A percentile compares a stretch with the other conserved stretches of the same genome.
These are phyloP conservation scores for Hylyphantes graminicola DNA, from an alignment of 1,140 invertebrate genomes.

Conservation along the genomic window DNA sequence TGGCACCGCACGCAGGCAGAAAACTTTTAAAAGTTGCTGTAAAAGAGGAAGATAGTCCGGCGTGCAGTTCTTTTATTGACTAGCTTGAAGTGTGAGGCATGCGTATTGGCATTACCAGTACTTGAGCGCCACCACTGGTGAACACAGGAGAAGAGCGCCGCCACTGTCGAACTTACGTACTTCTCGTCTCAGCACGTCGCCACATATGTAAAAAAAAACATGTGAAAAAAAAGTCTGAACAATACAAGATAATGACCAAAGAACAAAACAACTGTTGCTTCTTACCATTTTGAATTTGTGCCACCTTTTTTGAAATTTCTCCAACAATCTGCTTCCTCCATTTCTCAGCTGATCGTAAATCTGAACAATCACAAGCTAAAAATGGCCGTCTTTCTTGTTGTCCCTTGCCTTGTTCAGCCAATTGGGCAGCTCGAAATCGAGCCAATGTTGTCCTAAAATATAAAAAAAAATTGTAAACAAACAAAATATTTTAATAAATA, in stretches of 20 bases:
- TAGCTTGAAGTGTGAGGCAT: too few relatives aligned
- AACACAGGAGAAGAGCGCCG: too few relatives aligned
- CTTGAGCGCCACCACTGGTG: too few relatives aligned
- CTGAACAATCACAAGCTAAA: constrained; percentile 91
- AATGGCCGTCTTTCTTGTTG: constrained; percentile 85
- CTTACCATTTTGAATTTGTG: constrained; percentile 96
- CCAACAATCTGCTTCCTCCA: constrained; percentile 96
- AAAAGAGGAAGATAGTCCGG: too few relatives aligned
- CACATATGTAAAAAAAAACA: too few relatives aligned
- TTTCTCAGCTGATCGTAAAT: constrained; percentile 90
- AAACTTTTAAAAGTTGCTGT: too few relatives aligned
- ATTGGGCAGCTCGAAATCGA: constrained; percentile 92
- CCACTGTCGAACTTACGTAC: too few relatives aligned
- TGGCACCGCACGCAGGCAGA: too few relatives aligned
- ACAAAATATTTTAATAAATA: neutral
- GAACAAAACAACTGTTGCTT: neutral
- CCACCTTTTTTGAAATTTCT: constrained; percentile 98
- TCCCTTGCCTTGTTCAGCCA: constrained; percentile 80
- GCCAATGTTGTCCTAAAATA: constrained; percentile 89
- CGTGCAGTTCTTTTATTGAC: too few relatives aligned
- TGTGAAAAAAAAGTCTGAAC: constrained; percentile 32
- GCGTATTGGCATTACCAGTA: too few relatives aligned
- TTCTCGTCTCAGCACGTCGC: too few relatives aligned
- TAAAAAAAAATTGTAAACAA: constrained; percentile 10
- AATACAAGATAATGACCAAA: neutral